Evolutionary conservation across 1,140 invertebrate genomes (phyloP), one percentile per base, ranked within the genome.

Genomic region (Parasteatoda tepidariorum): DNA sequence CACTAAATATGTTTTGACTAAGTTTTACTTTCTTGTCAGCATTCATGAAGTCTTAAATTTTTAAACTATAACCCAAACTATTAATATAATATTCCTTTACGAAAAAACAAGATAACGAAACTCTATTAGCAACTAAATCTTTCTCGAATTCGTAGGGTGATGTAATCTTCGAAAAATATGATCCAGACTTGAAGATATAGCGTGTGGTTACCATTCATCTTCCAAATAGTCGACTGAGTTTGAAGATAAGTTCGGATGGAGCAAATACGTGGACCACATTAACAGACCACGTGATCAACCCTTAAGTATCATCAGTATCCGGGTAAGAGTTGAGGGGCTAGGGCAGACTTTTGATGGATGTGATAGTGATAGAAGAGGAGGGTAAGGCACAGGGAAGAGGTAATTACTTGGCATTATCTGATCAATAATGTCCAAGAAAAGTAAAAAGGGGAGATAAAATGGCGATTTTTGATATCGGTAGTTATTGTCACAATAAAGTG

Each of bases 321-420:
- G 38, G 38, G 38, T 18, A 48, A 18, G 9, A 18, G 38, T 48
- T n/a, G n/a, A n/a, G 18, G 38, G 57, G n/a, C 24, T 7, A 59
- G 24, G 9, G 6, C 9, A 59, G 57, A 59, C 18, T 30, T 33
- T 64, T 64, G 30, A 64, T 64, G 26, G 30, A 64, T 64, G 30
- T 48, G 38, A n/a, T 59, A 26, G 57, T 59, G 57, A 59, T 26
- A 59, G 57, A 26, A 26, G 24, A 26, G 24, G 57, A n/a, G 57
- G 24, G 24, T 9, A 22, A 7, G 24, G 24, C 2, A 22, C 57
- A 48, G 57, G 57, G 26, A 31, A 59, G 26, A 11, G 28, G 26
- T 31, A 64, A 64, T 64, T 64, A 64, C 61, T 33, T n/a, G 26
- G 26, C 61, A 64, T 64, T 64, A 64, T 64, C 61, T 64, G 31